phyloP scores from a whole-genome alignment of 2,888 invertebrate species.

The Phengaris alcon region DNA sequence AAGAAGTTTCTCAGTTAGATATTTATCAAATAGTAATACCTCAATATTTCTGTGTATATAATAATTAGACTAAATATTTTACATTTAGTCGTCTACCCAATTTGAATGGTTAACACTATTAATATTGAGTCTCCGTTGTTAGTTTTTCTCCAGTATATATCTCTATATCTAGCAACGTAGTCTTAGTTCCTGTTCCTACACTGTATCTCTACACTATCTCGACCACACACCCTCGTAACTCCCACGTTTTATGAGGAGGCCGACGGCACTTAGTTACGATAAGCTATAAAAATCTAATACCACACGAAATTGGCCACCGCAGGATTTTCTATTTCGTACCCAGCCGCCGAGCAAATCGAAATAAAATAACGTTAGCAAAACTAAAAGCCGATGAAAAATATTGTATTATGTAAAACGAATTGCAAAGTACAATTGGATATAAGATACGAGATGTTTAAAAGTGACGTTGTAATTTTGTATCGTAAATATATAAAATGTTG shows the following conservation, averaged over 20 bases:
- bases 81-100: no score
- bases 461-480: no score
- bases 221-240: slow-evolving; percentile 17
- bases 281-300: slow-evolving; percentile 19
- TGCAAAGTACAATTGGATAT: background rate
- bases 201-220: background rate
- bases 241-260: slow-evolving; percentile 16
- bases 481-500: no score
- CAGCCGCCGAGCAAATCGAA: slow-evolving; percentile 3
- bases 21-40: no score
- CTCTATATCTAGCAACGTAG: background rate
- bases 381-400: slow-evolving; percentile 16
- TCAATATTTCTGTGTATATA: no score
- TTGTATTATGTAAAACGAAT: slow-evolving; percentile 1
- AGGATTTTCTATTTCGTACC: slow-evolving; percentile 15
- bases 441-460: no score
- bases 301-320: slow-evolving; percentile 5
- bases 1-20: no score
- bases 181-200: background rate
- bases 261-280: slow-evolving; percentile 18
- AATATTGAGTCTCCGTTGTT: no score
- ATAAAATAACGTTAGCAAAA: slow-evolving; percentile 8
- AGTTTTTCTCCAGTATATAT: no score
- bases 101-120: no score
- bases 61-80: no score